Conservation (phyloP, 37 sponge, comb jelly and placozoan species). For the Cladorhizidae sp. region DNA sequence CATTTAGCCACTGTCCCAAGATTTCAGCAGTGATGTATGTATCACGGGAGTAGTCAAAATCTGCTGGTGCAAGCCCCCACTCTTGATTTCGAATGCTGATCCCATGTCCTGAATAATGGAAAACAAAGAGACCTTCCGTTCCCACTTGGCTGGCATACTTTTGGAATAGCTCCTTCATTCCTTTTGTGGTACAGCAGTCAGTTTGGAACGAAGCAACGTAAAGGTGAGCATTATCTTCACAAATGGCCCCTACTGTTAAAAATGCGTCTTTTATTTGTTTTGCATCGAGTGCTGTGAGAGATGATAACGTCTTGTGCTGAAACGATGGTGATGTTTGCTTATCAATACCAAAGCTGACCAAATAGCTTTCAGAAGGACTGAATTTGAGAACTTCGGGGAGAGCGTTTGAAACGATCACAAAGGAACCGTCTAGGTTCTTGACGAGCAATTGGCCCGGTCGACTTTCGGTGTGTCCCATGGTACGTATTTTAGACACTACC, state of each 20-base stretch:
- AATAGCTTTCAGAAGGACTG: constrained; percentile 59
- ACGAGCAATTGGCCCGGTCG: neutral
- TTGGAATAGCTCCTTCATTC: constrained; percentile 46
- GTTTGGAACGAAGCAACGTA: constrained; percentile 15
- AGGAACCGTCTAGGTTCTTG: neutral
- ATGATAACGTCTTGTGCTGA: constrained; percentile 16
- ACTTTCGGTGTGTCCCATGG: constrained; percentile 27
- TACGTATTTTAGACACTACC: too few relatives aligned
- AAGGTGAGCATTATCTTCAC: constrained; percentile 5
- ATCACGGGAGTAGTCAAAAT: constrained; percentile 30
- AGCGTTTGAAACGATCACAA: constrained; percentile 26
- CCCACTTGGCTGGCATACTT: constrained; percentile 54
- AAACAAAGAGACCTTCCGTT: constrained; percentile 49
- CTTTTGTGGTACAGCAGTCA: constrained; percentile 37
- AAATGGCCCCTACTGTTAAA: constrained; percentile 18
- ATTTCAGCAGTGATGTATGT: constrained; percentile 40
- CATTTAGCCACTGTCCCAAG: constrained; percentile 33
- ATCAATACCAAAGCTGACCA: constrained; percentile 61
- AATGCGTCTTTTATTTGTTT: constrained; percentile 10
- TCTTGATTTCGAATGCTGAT: constrained; percentile 25
- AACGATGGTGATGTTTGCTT: constrained; percentile 46
- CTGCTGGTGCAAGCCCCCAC: constrained; percentile 65
- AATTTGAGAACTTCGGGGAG: constrained; percentile 27
- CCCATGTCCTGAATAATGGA: constrained; percentile 77
- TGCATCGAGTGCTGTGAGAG: constrained; percentile 34